Evolutionary conservation across 2,797 vertebrate genomes (phyloP), one percentile per base, ranked within the genome.

Genomic region (Sebastes aleutianus): DNA sequence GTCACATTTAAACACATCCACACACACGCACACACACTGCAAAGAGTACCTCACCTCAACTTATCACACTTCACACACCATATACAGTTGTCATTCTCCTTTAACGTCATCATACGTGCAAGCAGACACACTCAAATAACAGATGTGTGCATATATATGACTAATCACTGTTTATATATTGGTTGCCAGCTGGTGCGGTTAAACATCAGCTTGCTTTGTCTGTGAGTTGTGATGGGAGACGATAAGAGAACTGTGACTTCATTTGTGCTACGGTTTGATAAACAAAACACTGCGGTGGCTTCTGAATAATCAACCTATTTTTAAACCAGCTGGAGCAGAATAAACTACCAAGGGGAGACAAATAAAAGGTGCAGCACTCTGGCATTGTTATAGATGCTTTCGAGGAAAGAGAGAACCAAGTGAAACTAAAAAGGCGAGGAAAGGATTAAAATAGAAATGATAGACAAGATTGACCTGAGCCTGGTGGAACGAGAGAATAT

Each of bases 261-360:
- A 70, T 71, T 53, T 64, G 8, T 29, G 24, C 22, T 75, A 54
- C 14, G 58, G 59, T 61, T 74, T 85, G 59, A 78, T 72, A 32
- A 74, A 58, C 50, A 70, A 31, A 77, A 75, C 10, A 27, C 65
- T 64, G 63, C 62, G 69, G 53, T 11, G 50, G 65, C 61, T 68
- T 79, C 12, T 74, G 68, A 84, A 83, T 83, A 82, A 80, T 80
- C 24, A 34, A 47, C 20, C 78, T 86, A 83, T 87, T 87, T 84
- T 76, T 76, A 89, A 78, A 87, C 58, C 76, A 59, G 69, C 32
- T 70, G 58, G 4, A 50, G 54, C 32, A 50, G 31, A 81, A 77
- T 68, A 24, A 80, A 71, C 9, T 22, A 50, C n/a, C 47, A 62
- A 2, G 36, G 69, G 68, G 59, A 50, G 27, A 36, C 2, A 14